These are phyloP conservation scores for Aegotheles bennettii DNA, from an alignment of 2,113 vertebrate species.

Conservation along the genomic window DNA sequence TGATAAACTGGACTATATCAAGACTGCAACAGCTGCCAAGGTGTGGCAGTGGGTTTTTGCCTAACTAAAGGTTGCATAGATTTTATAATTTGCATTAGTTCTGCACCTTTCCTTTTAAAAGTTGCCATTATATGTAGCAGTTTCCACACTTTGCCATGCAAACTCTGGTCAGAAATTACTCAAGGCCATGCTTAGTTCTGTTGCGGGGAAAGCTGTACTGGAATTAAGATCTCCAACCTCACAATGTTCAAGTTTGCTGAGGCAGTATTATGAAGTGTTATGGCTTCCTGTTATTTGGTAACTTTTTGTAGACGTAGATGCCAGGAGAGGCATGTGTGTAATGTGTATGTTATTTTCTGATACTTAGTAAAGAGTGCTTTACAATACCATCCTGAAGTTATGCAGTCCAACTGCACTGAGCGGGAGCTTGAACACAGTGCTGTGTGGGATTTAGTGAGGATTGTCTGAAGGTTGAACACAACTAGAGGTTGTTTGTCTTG, in stretches of 20 bases:
- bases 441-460: neutral
- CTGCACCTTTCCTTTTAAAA: neutral
- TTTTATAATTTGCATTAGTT: neutral
- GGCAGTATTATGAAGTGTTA: neutral
- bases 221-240: neutral
- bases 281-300: neutral
- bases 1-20: neutral
- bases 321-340: neutral
- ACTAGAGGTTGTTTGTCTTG: neutral
- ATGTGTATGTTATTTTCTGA: fast-evolving
- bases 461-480: neutral
- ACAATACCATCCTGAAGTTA: fast-evolving
- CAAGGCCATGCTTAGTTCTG: neutral
- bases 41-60: neutral
- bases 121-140: neutral
- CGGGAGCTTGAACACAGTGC: fast-evolving
- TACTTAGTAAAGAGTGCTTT: neutral
- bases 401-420: neutral
- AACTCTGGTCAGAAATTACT: neutral
- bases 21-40: neutral
- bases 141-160: neutral
- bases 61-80: neutral
- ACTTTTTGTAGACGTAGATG: neutral
- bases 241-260: fast-evolving
- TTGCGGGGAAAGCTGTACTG: neutral